Conservation (phyloP, 64 coral and sea anemone species). For the Montipora foliosa region DNA sequence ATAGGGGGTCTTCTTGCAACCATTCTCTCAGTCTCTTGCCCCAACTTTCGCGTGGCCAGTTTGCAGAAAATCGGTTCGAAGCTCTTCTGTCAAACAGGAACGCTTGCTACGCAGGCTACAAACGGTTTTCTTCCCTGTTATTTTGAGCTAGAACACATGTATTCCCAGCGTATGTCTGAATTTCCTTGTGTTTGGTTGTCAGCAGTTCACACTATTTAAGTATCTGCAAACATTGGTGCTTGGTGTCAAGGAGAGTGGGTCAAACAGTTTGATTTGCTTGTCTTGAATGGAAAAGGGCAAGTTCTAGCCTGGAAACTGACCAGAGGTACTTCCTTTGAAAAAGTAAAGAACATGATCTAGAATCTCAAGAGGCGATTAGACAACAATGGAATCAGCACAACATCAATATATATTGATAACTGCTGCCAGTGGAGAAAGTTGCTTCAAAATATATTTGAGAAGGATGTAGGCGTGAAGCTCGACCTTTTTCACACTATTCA, state of each 20-base stretch:
- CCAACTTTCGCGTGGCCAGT: no score
- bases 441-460: conserved; percentile 50
- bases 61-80: no score
- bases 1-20: no score
- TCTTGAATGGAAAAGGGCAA: background rate
- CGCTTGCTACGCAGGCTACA: no score
- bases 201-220: conserved; percentile 64
- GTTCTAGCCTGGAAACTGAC: no score
- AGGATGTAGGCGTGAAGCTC: background rate
- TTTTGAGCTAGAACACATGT: conserved; percentile 48
- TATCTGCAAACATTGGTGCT: conserved; percentile 67
- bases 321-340: no score
- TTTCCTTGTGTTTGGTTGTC: conserved; percentile 31
- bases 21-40: no score
- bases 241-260: conserved; percentile 58
- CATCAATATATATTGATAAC: conserved; percentile 46
- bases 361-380: background rate
- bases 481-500: conserved; percentile 45
- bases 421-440: conserved; percentile 49
- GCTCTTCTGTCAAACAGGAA: no score
- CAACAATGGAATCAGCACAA: background rate
- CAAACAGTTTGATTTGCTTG: background rate
- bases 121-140: background rate
- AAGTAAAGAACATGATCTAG: no score
- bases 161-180: conserved; percentile 18